Percentiles rank a stretch among this genome's conserved stretches.
These are phyloP conservation scores for Pogonomyrmex barbatus DNA, from an alignment of 1,140 invertebrate species.

Conservation along the genomic window DNA sequence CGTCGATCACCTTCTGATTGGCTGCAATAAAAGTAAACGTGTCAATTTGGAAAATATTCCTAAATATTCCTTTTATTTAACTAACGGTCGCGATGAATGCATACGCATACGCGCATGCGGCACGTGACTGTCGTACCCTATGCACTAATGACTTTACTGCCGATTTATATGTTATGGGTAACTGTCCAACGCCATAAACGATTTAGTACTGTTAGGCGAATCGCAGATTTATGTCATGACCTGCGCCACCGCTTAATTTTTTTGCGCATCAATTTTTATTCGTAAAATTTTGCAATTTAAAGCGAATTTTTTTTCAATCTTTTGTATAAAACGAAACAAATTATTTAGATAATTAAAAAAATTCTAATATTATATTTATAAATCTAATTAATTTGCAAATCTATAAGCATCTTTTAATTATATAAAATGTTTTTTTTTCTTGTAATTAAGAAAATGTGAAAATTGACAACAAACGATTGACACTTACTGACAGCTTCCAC, in stretches of 20 bases:
- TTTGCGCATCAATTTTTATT: not conserved
- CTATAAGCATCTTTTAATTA: not conserved
- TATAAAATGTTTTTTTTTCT: not conserved
- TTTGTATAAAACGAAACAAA: not conserved
- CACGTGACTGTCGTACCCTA: slow-evolving; percentile 70
- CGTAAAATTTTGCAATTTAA: slow-evolving; percentile 6
- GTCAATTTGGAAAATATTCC: slow-evolving; percentile 49
- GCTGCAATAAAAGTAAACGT: slow-evolving; percentile 87
- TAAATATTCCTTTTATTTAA: slow-evolving; percentile 26
- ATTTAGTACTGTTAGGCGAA: slow-evolving; percentile 69
- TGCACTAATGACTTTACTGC: slow-evolving; percentile 68
- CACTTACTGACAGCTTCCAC: slow-evolving; percentile 97
- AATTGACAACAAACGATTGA: too few species aligned
- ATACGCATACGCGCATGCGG: slow-evolving; percentile 60
- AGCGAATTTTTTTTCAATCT: not conserved
- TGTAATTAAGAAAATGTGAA: not conserved
- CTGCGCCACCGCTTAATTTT: not conserved
- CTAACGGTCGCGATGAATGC: slow-evolving; percentile 51
- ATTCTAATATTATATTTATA: not conserved
- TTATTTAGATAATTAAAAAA: not conserved
- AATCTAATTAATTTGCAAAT: not conserved
- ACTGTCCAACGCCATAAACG: slow-evolving; percentile 78
- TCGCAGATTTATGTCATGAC: slow-evolving; percentile 21
- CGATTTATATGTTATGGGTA: slow-evolving; percentile 73
- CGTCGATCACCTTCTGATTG: slow-evolving; percentile 94